phyloP scores from a whole-genome alignment of 2,113 vertebrate genomes.

The Zapus hudsonius region DNA sequence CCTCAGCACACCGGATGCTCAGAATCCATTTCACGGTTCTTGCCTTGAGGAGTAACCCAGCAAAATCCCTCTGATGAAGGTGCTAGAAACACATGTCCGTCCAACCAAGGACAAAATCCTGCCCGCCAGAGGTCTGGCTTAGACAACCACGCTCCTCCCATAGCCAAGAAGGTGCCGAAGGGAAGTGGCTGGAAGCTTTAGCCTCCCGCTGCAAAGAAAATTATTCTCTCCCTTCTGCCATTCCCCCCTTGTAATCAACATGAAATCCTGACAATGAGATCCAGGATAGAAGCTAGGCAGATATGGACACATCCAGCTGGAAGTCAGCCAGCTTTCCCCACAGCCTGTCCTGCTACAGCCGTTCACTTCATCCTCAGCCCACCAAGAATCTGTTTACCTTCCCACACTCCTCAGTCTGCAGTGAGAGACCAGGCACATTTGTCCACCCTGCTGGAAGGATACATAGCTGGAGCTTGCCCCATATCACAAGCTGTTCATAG shows the following conservation, averaged over 20 bases:
- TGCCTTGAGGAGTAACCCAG: neutral
- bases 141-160: neutral
- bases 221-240: neutral
- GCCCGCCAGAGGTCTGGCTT: neutral
- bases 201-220: constrained; percentile 49
- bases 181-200: neutral
- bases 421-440: neutral
- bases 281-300: neutral
- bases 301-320: accelerated
- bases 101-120: neutral
- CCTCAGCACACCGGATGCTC: no score
- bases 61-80: neutral
- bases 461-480: accelerated
- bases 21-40: neutral
- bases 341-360: accelerated
- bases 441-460: neutral
- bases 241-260: neutral
- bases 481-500: neutral
- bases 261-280: neutral
- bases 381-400: neutral
- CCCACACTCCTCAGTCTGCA: neutral
- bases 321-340: neutral
- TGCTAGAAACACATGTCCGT: neutral
- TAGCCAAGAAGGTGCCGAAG: neutral
- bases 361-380: neutral